phyloP scores from a whole-genome alignment of 2,113 vertebrate genomes.

The Peromyscus leucopus region DNA sequence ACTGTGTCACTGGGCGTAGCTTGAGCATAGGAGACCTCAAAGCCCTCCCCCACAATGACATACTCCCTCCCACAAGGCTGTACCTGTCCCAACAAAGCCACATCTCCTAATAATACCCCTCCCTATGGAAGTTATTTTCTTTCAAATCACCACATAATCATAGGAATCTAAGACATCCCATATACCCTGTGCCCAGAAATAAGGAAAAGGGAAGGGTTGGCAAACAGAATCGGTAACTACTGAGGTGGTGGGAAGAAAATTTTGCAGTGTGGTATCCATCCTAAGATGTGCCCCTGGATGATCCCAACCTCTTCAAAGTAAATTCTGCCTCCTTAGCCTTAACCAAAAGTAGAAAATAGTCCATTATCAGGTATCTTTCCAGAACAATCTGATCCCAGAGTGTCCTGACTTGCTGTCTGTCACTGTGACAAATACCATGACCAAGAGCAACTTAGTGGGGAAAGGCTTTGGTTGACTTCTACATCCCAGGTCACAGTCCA shows the following conservation, averaged over 20 bases:
- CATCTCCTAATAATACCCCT: too few species aligned
- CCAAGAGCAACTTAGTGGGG: background rate
- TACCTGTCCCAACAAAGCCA: too few species aligned
- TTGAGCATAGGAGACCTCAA: background rate
- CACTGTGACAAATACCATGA: background rate
- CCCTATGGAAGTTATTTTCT: background rate
- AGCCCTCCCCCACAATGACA: background rate
- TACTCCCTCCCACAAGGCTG: too few species aligned
- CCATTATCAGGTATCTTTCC: background rate
- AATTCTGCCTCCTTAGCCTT: background rate
- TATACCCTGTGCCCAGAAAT: background rate
- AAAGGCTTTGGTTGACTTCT: background rate
- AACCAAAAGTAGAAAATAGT: background rate
- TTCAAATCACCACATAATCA: background rate
- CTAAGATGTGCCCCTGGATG: background rate
- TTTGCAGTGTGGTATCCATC: background rate
- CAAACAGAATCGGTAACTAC: background rate
- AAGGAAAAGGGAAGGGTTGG: constrained; percentile 14
- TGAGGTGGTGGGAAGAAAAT: background rate
- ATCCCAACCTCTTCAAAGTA: background rate
- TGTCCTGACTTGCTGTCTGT: background rate
- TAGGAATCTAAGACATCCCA: constrained; percentile 12
- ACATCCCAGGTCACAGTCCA: background rate
- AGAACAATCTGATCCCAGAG: background rate
- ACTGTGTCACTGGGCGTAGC: background rate